Evolutionary conservation across 2,888 invertebrate species (phyloP), one percentile per base, ranked within the genome.

Genomic region (Gordius sp.): DNA sequence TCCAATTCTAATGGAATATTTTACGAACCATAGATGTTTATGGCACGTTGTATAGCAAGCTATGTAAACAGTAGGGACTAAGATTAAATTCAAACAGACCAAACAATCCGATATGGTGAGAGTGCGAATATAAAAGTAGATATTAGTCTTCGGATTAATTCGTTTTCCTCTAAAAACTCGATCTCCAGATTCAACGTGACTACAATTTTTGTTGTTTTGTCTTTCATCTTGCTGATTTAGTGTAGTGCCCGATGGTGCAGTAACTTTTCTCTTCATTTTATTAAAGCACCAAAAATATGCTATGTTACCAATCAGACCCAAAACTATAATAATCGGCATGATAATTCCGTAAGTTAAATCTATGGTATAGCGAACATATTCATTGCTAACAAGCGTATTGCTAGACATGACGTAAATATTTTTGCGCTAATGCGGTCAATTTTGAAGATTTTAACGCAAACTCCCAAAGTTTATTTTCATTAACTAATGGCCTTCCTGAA

Each of bases 291-390:
- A n/a, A 20, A 47, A 47, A 20, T 47, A 47, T 20, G 20, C 4
- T 4, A 47, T 18, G 20, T 47, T 47, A 18, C 47, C 47, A 18
- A 47, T 23, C 16, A 47, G 4, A n/a, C 47, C 47, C 4, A 47
- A 20, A 4, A 20, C 4, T 8, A 47, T 8, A n/a, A 47, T 4
- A 4, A 20, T 4, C 4, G 47, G 47, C 47, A 47, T 47, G 8
- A 47, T 13, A 4, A 47, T 47, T n/a, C 47, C 47, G 20, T 47
- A 47, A n/a, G 47, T 47, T 47, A 47, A 18, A 23, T 47, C 16
- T 20, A 47, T 47, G 20, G n/a, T 47, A 4, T 47, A 20, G 20
- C 4, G 4, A 20, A 47, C 20, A 23, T 47, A 47, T n/a, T n/a
- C 20, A 4, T 18, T 4, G 20, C 20, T 23, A 4, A n/a, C 47